Conservation (phyloP, 2,888 invertebrate species). For the Gonocerus acuteangulatus region DNA sequence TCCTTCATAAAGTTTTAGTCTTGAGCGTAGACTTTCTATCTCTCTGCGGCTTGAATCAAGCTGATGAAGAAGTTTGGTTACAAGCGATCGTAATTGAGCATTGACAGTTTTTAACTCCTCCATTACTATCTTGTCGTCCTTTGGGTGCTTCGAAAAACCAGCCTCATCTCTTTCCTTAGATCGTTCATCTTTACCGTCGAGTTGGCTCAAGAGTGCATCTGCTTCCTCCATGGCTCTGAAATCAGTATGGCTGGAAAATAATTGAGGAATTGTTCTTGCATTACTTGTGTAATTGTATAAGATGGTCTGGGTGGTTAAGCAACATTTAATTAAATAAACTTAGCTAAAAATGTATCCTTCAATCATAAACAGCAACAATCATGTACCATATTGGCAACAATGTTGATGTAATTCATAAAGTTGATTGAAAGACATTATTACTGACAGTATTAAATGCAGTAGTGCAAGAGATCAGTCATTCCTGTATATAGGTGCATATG, state of each 20-base stretch:
- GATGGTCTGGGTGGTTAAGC: too few species aligned
- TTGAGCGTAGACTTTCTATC: slow-evolving; percentile 45
- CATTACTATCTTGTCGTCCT: slow-evolving; percentile 54
- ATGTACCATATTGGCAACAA: too few species aligned
- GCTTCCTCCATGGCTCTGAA: slow-evolving; percentile 55
- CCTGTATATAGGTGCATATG: too few species aligned
- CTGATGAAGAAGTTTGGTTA: slow-evolving; percentile 55
- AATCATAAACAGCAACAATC: too few species aligned
- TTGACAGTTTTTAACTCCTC: slow-evolving; percentile 61
- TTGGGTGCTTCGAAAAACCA: slow-evolving; percentile 43
- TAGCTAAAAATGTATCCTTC: too few species aligned
- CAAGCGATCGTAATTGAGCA: slow-evolving; percentile 52
- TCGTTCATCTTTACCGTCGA: slow-evolving; percentile 39
- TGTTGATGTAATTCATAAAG: too few species aligned
- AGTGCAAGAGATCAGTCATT: too few species aligned
- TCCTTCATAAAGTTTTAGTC: slow-evolving; percentile 39
- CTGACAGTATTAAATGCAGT: too few species aligned
- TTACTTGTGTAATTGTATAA: too few species aligned
- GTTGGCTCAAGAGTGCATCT: slow-evolving; percentile 52
- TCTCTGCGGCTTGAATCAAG: slow-evolving; percentile 60
- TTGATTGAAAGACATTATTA: too few species aligned
- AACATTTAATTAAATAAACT: too few species aligned
- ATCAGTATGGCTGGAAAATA: slow-evolving; percentile 9
- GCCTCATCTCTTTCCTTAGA: slow-evolving; percentile 15
- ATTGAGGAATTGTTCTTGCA: background rate